Conservation (phyloP, 23 tunicate genomes). For the Halocynthia roretzi region DNA sequence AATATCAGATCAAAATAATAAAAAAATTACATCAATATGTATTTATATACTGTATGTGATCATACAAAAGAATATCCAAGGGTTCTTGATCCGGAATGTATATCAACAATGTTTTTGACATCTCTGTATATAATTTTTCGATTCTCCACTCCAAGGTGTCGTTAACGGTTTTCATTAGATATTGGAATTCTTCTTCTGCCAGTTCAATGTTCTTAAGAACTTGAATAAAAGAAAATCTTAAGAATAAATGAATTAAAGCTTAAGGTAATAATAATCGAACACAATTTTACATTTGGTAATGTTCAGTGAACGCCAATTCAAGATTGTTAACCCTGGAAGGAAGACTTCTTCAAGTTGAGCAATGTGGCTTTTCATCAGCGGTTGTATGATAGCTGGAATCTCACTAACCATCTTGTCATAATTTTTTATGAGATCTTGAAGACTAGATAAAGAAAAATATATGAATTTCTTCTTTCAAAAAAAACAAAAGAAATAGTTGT, state of each 20-base stretch:
- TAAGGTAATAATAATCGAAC: too few species aligned
- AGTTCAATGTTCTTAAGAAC: conserved; percentile 42
- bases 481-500: not conserved
- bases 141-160: conserved; percentile 85
- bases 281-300: conserved; percentile 54
- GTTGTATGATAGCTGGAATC: conserved; percentile 51
- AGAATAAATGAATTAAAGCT: too few species aligned
- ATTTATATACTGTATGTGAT: not conserved
- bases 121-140: conserved; percentile 46
- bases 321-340: conserved; percentile 62
- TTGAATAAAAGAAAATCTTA: not conserved
- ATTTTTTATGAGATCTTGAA: conserved; percentile 48
- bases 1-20: not conserved
- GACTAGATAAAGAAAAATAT: conserved; percentile 4
- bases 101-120: conserved; percentile 41
- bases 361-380: conserved; percentile 54
- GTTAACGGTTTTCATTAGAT: conserved; percentile 59
- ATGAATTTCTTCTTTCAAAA: not conserved
- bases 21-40: not conserved
- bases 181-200: conserved; percentile 28
- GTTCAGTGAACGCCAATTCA: conserved; percentile 80
- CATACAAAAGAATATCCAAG: conserved; percentile 42
- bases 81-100: conserved; percentile 57
- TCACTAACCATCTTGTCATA: conserved; percentile 33
- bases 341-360: conserved; percentile 63